A percentile compares a stretch with the other conserved stretches of the same genome.
phyloP scores from a whole-genome alignment of 2,888 invertebrate species.

The Petrolisthes cinctipes region DNA sequence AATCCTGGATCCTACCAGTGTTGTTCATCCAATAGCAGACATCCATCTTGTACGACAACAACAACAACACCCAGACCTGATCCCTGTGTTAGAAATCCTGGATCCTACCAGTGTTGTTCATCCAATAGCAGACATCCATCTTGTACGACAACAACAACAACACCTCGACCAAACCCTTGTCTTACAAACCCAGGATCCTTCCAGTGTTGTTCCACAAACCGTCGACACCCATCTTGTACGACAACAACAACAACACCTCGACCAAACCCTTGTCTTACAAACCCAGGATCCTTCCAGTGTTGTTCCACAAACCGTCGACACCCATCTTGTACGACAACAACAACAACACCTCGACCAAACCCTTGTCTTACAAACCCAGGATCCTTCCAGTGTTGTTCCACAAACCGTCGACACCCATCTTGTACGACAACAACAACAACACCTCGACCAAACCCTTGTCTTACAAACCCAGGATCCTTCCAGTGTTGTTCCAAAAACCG shows the following conservation, averaged over 20 bases:
- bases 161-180: slow-evolving; percentile 30
- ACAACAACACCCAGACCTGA: slow-evolving; percentile 11
- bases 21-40: no score
- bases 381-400: slow-evolving; percentile 31
- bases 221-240: slow-evolving; percentile 31
- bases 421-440: slow-evolving; percentile 6
- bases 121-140: slow-evolving; percentile 24
- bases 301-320: slow-evolving; percentile 25
- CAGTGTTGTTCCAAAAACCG: slow-evolving; percentile 32
- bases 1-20: no score
- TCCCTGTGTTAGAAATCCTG: slow-evolving; percentile 27
- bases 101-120: slow-evolving; percentile 36
- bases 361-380: slow-evolving; percentile 46
- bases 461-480: slow-evolving; percentile 32
- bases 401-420: slow-evolving; percentile 21
- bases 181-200: slow-evolving; percentile 25
- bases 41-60: no score
- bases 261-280: background rate
- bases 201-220: slow-evolving; percentile 35
- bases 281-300: slow-evolving; percentile 34
- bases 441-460: slow-evolving; percentile 24
- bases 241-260: slow-evolving; percentile 66
- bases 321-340: slow-evolving; percentile 12
- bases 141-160: slow-evolving; percentile 35
- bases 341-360: slow-evolving; percentile 33